Evolutionary conservation across 2,888 invertebrate genomes (phyloP), one percentile per base, ranked within the genome.

Genomic region (Stictocephala bisonia): DNA sequence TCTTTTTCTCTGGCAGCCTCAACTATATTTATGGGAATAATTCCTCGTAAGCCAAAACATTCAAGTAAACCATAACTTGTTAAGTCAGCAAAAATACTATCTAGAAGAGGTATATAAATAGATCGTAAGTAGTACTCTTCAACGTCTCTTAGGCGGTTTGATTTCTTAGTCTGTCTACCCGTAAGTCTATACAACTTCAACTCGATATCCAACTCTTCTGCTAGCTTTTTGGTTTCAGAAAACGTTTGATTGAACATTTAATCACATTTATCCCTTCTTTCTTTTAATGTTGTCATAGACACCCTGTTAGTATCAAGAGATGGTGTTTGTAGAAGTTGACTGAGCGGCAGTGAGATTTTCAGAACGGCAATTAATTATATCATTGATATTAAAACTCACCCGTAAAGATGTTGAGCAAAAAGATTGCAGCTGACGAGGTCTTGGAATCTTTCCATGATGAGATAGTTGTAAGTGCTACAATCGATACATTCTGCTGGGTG

Each of bases 361-460:
- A n/a, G n/a, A n/a, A n/a, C n/a, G n/a, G n/a, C n/a, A n/a, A n/a
- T n/a, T n/a, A n/a, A n/a, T n/a, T n/a, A n/a, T n/a, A n/a, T n/a
- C n/a, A n/a, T n/a, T n/a, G n/a, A n/a, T n/a, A n/a, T n/a, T 29
- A 56, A 31, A 56, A 56, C 56, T 56, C 56, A 15, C 18, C 1
- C 4, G 56, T 31, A 11, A 56, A 29, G 2, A 31, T 29, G 56
- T 31, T 56, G 1, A 56, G 56, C 18, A 56, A n/a, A 3, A 3
- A 29, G n/a, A 24, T 26, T 53, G 27, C 53, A 26, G 15, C 11
- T 24, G 53, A 3, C 3, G 31, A 13, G 18, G 56, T 31, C 18
- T 27, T 56, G 2, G 56, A 6, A 31, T 56, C 31, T 56, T 29
- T 56, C 56, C 56, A 56, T n/a, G n/a, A 4, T 15, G 56, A 56